Conservation (phyloP, 64 coral and sea anemone genomes). For the Astreopora myriophthalma region DNA sequence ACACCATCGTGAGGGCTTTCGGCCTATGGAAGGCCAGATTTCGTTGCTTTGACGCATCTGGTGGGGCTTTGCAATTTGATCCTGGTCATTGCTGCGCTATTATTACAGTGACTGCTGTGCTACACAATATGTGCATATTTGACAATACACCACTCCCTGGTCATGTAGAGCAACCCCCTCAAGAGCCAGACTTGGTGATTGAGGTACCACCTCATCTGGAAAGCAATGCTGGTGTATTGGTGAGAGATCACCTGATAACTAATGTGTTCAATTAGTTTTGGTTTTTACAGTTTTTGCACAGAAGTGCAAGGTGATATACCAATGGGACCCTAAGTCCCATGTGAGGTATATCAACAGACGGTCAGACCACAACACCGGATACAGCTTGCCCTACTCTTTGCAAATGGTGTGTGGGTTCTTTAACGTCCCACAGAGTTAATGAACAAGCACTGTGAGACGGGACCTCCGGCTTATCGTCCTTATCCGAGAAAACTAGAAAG, state of each 20-base stretch:
- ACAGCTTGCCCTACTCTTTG: too few species aligned
- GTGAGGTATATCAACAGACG: too few species aligned
- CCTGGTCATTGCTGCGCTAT: neutral
- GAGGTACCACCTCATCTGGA: constrained; percentile 19
- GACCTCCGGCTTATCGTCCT: too few species aligned
- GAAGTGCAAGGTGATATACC: too few species aligned
- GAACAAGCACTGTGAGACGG: too few species aligned
- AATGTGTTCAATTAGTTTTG: neutral
- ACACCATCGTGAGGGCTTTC: constrained; percentile 12
- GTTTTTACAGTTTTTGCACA: neutral
- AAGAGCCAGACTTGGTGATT: constrained; percentile 19
- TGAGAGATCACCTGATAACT: constrained; percentile 3
- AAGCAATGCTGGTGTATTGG: constrained; percentile 12
- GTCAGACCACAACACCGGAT: too few species aligned
- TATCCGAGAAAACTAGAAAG: too few species aligned
- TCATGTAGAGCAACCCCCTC: neutral
- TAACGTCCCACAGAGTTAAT: too few species aligned
- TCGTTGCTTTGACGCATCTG: constrained; percentile 14
- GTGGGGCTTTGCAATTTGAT: constrained; percentile 28
- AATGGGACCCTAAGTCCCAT: too few species aligned
- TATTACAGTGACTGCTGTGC: constrained; percentile 25
- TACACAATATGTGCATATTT: constrained; percentile 43
- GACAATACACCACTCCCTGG: constrained; percentile 35
- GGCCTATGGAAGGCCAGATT: constrained; percentile 33
- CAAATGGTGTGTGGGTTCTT: too few species aligned